Evolutionary conservation across 2,888 invertebrate species (phyloP).

Genomic region (Folsomia manolachei): DNA sequence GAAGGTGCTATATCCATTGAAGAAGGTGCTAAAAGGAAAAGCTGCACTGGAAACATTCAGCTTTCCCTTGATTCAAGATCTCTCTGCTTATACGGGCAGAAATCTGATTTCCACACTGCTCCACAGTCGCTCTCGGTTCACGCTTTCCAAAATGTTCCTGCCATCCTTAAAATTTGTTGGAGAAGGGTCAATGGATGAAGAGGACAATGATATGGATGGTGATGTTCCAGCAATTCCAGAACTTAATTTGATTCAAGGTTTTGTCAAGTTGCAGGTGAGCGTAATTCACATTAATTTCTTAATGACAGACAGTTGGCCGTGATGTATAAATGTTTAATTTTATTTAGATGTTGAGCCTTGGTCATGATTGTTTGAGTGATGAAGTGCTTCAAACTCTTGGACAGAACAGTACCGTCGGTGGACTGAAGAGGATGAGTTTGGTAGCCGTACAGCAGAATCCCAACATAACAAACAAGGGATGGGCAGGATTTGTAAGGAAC

Average conservation of each 20-base stretch:
- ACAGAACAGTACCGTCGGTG: slow-evolving; percentile 31
- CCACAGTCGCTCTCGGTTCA: slow-evolving; percentile 32
- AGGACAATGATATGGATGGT: background rate
- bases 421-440: slow-evolving; percentile 42
- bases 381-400: slow-evolving; percentile 41
- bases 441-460: slow-evolving; percentile 39
- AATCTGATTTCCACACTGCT: slow-evolving; percentile 34
- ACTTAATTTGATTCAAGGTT: slow-evolving; percentile 25
- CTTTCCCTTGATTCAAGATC: slow-evolving; percentile 45
- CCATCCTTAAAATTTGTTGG: slow-evolving; percentile 37
- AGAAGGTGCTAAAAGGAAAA: slow-evolving; percentile 36
- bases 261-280: slow-evolving; percentile 38
- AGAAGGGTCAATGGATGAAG: background rate
- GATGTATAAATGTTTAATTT: background rate
- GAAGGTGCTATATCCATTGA: slow-evolving; percentile 43
- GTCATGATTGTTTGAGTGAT: slow-evolving; percentile 46
- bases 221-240: background rate
- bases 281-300: background rate
- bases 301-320: no score
- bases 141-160: slow-evolving; percentile 40
- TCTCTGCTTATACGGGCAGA: slow-evolving; percentile 30
- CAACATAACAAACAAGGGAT: slow-evolving; percentile 43
- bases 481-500: slow-evolving; percentile 40
- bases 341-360: slow-evolving; percentile 46
- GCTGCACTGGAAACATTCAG: slow-evolving; percentile 47